A percentile compares a stretch with the other conserved stretches of the same genome.
Conservation (phyloP, 2,113 vertebrate species). For the Colinus virginianus region DNA sequence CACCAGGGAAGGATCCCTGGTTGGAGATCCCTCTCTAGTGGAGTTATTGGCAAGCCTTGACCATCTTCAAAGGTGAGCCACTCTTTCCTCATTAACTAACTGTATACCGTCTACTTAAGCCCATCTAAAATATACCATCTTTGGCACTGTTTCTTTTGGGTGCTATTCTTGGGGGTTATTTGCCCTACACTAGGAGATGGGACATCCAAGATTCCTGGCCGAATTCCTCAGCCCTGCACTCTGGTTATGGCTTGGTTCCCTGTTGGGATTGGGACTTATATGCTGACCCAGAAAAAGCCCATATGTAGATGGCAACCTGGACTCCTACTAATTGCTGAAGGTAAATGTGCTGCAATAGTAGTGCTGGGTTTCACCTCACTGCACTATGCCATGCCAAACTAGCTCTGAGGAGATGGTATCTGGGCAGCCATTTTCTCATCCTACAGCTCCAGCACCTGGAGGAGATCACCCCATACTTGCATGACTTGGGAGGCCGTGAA, state of each 20-base stretch:
- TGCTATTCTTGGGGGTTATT: no score
- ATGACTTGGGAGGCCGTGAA: slow-evolving; percentile 66
- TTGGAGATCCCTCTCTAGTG: no score
- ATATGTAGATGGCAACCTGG: background rate
- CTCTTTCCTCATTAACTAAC: no score
- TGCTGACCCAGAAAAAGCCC: background rate
- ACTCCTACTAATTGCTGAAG: background rate
- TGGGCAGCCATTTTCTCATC: background rate
- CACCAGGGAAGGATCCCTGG: no score
- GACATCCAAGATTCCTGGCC: background rate
- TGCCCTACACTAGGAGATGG: background rate
- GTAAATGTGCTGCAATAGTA: background rate
- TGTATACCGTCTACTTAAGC: no score
- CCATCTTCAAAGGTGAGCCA: no score
- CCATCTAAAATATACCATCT: no score
- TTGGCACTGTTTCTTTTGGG: no score
- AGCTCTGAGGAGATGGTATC: background rate
- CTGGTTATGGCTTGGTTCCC: background rate
- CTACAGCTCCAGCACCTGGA: slow-evolving; percentile 28
- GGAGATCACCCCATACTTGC: slow-evolving; percentile 32
- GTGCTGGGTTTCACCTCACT: background rate
- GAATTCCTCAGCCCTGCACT: background rate
- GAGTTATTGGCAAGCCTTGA: no score
- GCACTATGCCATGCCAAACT: background rate
- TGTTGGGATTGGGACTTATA: background rate